Evolutionary conservation across 1,140 invertebrate genomes (phyloP).

Genomic region (Cryptotermes secundus): DNA sequence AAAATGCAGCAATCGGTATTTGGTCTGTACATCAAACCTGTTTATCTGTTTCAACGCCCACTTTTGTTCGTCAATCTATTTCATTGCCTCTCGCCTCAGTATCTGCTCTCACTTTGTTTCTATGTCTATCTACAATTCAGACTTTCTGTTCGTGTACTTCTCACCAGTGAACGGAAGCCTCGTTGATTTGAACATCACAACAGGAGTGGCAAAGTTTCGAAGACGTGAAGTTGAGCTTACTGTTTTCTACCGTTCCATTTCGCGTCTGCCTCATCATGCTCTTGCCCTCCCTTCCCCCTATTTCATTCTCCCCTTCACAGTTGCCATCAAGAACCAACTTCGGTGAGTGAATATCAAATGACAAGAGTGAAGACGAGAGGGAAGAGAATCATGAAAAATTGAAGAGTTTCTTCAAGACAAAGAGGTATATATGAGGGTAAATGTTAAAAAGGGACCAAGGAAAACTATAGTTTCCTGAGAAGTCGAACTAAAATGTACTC

Average conservation of each 20-base stretch:
- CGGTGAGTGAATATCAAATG: conserved; percentile 18
- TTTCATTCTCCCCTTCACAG: background rate
- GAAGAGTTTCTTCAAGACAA: conserved; percentile 1
- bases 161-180: background rate
- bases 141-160: background rate
- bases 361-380: background rate
- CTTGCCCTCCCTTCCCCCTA: background rate
- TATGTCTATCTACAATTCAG: background rate
- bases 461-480: background rate
- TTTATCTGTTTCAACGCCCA: background rate
- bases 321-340: conserved; percentile 11
- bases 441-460: conserved; percentile 1
- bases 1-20: background rate
- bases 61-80: background rate
- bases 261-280: background rate
- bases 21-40: background rate
- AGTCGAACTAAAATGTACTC: background rate
- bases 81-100: background rate
- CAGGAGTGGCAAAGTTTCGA: background rate
- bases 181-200: background rate
- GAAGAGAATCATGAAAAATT: conserved; percentile 18
- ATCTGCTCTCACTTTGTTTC: background rate
- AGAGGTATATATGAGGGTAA: background rate
- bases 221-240: background rate
- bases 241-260: background rate